phyloP scores from a whole-genome alignment of 2,888 invertebrate genomes.

The Athalia rosae region DNA sequence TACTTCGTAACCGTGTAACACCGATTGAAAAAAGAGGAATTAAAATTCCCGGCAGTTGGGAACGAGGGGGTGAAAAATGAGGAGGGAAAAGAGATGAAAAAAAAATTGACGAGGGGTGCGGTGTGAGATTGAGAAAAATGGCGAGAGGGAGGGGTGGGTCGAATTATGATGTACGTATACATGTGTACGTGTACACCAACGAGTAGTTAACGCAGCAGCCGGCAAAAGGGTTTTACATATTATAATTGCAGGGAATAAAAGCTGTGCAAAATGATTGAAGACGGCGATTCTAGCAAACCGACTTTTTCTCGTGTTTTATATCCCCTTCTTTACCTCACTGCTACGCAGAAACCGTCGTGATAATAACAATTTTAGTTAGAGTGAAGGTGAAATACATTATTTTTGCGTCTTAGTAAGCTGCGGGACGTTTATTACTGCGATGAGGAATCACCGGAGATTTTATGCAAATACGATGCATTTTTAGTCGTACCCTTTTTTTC shows the following conservation, averaged over 20 bases:
- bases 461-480: slow-evolving; percentile 55
- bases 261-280: slow-evolving; percentile 31
- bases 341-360: background rate
- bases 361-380: slow-evolving; percentile 26
- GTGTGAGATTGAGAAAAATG: background rate
- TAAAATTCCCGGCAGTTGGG: background rate
- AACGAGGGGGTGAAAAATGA: background rate
- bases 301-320: slow-evolving; percentile 12
- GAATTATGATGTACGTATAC: background rate
- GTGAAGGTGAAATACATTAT: background rate
- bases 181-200: background rate
- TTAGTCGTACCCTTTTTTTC: slow-evolving; percentile 47
- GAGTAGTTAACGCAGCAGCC: background rate
- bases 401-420: slow-evolving; percentile 53
- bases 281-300: slow-evolving; percentile 21
- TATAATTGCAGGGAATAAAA: slow-evolving; percentile 35
- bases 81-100: background rate
- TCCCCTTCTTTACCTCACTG: slow-evolving; percentile 6
- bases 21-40: background rate
- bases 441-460: slow-evolving; percentile 59
- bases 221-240: slow-evolving; percentile 24
- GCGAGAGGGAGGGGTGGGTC: background rate
- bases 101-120: background rate
- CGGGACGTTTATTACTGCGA: slow-evolving; percentile 62
- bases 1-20: too few relatives aligned